These are phyloP conservation scores for Onychostruthus taczanowskii DNA, from an alignment of 2,113 vertebrate species.

Conservation along the genomic window DNA sequence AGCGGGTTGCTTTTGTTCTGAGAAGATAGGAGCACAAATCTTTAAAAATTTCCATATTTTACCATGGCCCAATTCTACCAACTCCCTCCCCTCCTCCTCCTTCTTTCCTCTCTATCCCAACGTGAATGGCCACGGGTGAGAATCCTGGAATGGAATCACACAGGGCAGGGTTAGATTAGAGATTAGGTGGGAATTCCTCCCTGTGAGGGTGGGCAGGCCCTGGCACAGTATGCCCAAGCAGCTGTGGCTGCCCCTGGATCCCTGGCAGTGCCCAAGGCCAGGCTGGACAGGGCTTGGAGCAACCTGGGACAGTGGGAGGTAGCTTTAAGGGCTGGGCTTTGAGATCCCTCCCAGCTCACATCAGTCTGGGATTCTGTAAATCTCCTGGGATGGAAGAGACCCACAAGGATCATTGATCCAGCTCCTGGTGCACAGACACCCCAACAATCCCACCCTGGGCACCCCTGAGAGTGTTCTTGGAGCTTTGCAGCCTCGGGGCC, in stretches of 20 bases:
- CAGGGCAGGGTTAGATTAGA: neutral
- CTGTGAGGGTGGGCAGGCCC: neutral
- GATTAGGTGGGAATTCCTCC: neutral
- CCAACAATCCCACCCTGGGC: neutral
- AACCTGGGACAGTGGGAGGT: neutral
- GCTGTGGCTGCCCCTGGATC: neutral
- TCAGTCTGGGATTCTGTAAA: neutral
- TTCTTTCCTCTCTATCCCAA: neutral
- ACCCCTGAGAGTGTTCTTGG: neutral
- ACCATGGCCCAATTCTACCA: neutral
- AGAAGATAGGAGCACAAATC: no score
- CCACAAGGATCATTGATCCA: neutral
- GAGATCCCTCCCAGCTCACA: neutral
- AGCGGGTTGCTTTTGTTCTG: neutral
- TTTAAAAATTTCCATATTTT: neutral
- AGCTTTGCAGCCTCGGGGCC: neutral
- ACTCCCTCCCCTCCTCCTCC: neutral
- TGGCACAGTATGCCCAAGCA: neutral
- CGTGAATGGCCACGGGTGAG: neutral
- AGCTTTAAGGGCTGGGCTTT: neutral
- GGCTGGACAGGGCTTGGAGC: neutral
- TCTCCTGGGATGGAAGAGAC: neutral
- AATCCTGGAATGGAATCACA: neutral
- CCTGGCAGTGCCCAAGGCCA: neutral
- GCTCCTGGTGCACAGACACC: fast-evolving